Evolutionary conservation across 92 coral and sea anemone genomes (phyloP), one percentile per base, ranked within the genome.

Genomic region (Pocillopora grandis): DNA sequence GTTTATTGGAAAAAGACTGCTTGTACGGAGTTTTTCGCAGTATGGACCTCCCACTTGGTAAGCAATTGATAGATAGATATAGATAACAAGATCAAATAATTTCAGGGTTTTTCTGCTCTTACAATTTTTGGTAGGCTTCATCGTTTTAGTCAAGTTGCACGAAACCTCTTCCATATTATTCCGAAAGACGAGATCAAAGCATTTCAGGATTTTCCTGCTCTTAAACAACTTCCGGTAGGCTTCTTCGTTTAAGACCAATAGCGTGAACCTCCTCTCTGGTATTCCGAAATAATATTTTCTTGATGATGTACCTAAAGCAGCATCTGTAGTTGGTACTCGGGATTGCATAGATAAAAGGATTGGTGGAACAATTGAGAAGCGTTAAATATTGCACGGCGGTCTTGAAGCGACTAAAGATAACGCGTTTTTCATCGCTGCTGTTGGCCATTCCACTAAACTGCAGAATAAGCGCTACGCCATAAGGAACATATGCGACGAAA

Each of bases 301-400:
- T 71, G 85, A 81, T 18, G 1, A 81, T 70, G 77, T 58, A 81
- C 56, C 78, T 90, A 64, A 90, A 87, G n/a, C 95, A 90, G 42
- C 76, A 80, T 69, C 94, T 82, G 68, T 93, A 93, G 89, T 93
- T 93, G 17, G 97, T 72, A 76, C 97, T 93, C 27, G 92, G 97
- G 37, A 89, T 81, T 9, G 92, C 82, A 58, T 93, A 93, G 19
- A 93, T 86, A 21, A 93, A 90, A 0, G 97, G 97, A 80, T 93
- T 91, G 17, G 91, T 79, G 19, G 92, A 84, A 13, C 94, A 93
- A 64, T 93, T 91, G 0, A 87, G 76, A 78, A 90, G 92, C 33
- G 83, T 86, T 75, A 93, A 62, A 33, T 91, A 93, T 67, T 81
- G 77, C 42, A 71, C 77, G 48, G 57, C 68, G 18, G 27, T 55